phyloP scores from a whole-genome alignment of 2,113 vertebrate genomes.

The Erinaceus europaeus region DNA sequence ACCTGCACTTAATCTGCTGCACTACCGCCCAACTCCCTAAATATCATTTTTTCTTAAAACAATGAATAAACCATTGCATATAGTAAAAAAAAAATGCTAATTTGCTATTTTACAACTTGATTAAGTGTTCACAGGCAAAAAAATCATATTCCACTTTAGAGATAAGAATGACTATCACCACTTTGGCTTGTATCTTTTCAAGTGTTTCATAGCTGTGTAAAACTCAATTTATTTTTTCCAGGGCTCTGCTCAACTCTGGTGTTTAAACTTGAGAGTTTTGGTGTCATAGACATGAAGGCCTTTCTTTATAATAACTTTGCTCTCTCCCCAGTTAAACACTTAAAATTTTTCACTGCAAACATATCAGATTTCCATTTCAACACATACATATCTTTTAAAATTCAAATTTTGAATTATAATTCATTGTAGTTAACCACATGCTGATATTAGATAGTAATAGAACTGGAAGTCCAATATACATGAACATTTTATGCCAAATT shows the following conservation, averaged over 20 bases:
- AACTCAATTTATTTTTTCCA: too few species aligned
- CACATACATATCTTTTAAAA: background rate
- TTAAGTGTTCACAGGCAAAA: background rate
- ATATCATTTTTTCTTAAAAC: conserved; percentile 38
- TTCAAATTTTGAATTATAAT: background rate
- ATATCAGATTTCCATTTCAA: conserved; percentile 1
- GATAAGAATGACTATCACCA: background rate
- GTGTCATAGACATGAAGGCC: too few species aligned
- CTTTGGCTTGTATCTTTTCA: background rate
- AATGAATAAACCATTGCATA: conserved; percentile 4
- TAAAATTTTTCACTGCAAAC: background rate
- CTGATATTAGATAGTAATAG: background rate
- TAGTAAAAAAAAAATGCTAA: background rate
- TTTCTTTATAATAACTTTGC: too few species aligned
- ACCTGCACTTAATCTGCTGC: too few species aligned
- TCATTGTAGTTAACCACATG: background rate
- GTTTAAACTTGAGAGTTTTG: too few species aligned
- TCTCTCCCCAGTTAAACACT: too few species aligned
- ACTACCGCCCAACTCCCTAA: too few species aligned
- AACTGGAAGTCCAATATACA: background rate
- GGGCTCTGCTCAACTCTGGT: too few species aligned
- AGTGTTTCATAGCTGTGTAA: background rate
- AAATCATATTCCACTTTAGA: background rate
- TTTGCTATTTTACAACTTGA: conserved; percentile 20
- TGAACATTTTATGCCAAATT: background rate